A percentile compares a stretch with the other conserved stretches of the same genome.
Evolutionary conservation across 2,888 invertebrate species (phyloP).

Genomic region (Lycaena phlaeas): DNA sequence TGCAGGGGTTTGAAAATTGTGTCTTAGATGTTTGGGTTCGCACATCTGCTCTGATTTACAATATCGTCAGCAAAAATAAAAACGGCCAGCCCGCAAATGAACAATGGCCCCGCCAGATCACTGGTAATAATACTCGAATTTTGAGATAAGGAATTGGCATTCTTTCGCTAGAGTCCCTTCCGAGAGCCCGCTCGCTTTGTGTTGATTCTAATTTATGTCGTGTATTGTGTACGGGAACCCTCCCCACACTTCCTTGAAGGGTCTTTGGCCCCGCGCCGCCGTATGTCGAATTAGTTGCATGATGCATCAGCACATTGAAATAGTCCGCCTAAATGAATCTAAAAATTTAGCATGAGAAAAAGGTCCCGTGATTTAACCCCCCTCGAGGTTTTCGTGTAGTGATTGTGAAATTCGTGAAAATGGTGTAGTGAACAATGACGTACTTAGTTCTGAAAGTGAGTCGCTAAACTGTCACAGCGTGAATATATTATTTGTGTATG

Average conservation of each 20-base stretch:
- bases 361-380: background rate
- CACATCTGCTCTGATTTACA: constrained; percentile 65
- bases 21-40: constrained; percentile 34
- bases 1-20: constrained; percentile 37
- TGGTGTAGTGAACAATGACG: constrained; percentile 33
- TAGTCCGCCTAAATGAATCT: constrained; percentile 31
- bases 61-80: constrained; percentile 35
- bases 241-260: constrained; percentile 64
- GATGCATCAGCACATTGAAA: constrained; percentile 58
- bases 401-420: constrained; percentile 10
- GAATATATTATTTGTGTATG: too few species aligned
- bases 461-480: too few species aligned
- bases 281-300: constrained; percentile 61
- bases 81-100: constrained; percentile 41
- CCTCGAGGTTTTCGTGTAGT: constrained; percentile 2
- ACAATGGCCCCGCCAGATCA: constrained; percentile 49
- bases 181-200: constrained; percentile 62
- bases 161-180: constrained; percentile 66
- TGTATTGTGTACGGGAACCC: constrained; percentile 60
- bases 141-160: constrained; percentile 68
- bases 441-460: constrained; percentile 45
- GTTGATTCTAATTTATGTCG: constrained; percentile 71
- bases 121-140: constrained; percentile 61
- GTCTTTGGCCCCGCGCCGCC: constrained; percentile 45
- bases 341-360: constrained; percentile 12